These are phyloP conservation scores for Trichogramma evanescens DNA, from an alignment of 2,888 invertebrate species.

Conservation along the genomic window DNA sequence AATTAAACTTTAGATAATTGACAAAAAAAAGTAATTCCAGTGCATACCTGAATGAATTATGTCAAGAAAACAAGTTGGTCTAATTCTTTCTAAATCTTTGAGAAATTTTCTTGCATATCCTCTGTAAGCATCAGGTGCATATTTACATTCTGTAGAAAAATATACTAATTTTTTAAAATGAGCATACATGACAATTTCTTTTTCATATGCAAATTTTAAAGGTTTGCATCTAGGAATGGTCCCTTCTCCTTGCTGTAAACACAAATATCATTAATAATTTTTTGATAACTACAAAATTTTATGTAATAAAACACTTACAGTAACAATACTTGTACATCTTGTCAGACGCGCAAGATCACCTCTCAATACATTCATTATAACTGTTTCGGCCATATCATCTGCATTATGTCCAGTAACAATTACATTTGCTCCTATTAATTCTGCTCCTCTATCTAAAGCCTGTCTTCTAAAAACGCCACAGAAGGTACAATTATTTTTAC, in stretches of 20 bases:
- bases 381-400: constrained; percentile 97
- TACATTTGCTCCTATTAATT: constrained; percentile 78
- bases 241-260: constrained; percentile 65
- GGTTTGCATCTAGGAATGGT: constrained; percentile 90
- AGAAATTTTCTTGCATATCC: constrained; percentile 84
- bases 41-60: constrained; percentile 77
- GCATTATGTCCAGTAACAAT: constrained; percentile 97
- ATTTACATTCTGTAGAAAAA: constrained; percentile 98
- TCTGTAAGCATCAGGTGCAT: constrained; percentile 95
- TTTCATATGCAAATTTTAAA: constrained; percentile 95
- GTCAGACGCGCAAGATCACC: constrained; percentile 92
- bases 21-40: neutral
- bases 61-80: constrained; percentile 87
- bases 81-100: constrained; percentile 90
- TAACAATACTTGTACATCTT: constrained; percentile 84
- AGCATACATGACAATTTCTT: constrained; percentile 99
- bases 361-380: constrained; percentile 92
- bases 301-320: constrained; percentile 53
- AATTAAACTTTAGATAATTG: neutral
- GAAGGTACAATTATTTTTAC: constrained; percentile 95
- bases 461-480: constrained; percentile 94
- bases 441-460: constrained; percentile 91
- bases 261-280: constrained; percentile 19
- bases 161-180: constrained; percentile 93
- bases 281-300: constrained; percentile 2